These are phyloP conservation scores for Dasyornis broadbenti DNA, from an alignment of 2,113 vertebrate species.

Conservation along the genomic window DNA sequence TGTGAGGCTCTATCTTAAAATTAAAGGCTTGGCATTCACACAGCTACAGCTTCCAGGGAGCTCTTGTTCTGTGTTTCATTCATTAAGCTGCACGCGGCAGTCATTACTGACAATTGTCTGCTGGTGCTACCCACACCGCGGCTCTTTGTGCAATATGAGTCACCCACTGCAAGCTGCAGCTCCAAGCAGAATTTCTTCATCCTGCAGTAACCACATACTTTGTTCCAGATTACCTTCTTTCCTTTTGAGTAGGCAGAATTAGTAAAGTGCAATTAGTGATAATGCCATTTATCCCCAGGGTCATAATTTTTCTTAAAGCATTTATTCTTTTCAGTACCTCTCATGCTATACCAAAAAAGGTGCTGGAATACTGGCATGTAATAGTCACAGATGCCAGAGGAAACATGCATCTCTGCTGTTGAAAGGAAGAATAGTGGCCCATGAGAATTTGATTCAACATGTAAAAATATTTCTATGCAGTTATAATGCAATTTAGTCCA, in stretches of 20 bases:
- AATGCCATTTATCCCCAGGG: not conserved
- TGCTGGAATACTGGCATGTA: not conserved
- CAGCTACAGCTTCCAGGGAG: not conserved
- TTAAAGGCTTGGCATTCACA: not conserved
- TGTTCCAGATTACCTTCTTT: not conserved
- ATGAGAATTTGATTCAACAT: not conserved
- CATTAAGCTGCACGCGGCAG: not conserved
- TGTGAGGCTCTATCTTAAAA: not conserved
- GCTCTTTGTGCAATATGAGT: conserved; percentile 29
- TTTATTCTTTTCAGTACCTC: not conserved
- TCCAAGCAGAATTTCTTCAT: conserved; percentile 15
- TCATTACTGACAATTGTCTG: conserved; percentile 3
- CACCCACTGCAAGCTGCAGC: not conserved
- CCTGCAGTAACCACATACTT: not conserved
- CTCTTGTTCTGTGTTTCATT: not conserved
- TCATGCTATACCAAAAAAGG: not conserved
- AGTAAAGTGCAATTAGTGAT: conserved; percentile 1
- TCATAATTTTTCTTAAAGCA: not conserved
- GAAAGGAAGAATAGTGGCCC: not conserved
- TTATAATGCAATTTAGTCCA: not conserved
- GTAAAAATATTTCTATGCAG: not conserved
- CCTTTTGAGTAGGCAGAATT: conserved; percentile 1
- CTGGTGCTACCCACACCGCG: not conserved
- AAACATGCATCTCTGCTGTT: not conserved
- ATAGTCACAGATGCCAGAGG: not conserved